Evolutionary conservation across 1,140 invertebrate species (phyloP).

Genomic region (Doryteuthis pealeii): DNA sequence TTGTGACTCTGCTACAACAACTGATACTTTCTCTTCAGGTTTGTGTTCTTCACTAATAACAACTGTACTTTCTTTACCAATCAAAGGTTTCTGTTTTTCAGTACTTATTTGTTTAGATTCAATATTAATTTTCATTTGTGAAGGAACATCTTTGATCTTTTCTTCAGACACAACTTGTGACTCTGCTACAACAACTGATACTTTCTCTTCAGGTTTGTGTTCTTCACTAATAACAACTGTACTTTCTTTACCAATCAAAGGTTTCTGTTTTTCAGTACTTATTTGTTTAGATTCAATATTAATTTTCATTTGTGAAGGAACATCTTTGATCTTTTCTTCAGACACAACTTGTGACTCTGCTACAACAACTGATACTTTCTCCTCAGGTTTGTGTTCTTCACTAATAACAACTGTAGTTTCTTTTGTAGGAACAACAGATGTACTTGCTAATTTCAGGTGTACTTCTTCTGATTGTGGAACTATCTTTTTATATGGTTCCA

Average conservation of each 20-base stretch:
- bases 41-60: not conserved
- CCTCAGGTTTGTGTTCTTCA: too few relatives aligned
- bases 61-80: conserved; percentile 17
- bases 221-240: not conserved
- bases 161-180: too few relatives aligned
- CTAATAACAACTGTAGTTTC: too few relatives aligned
- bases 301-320: conserved; percentile 7
- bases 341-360: conserved; percentile 22
- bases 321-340: not conserved
- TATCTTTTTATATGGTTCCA: too few relatives aligned
- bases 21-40: not conserved
- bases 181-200: not conserved
- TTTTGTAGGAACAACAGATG: too few relatives aligned
- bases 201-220: conserved; percentile 9
- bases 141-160: too few relatives aligned
- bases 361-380: not conserved
- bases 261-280: not conserved
- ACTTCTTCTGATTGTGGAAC: too few relatives aligned
- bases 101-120: conserved; percentile 23
- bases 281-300: not conserved
- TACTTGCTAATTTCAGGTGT: too few relatives aligned
- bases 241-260: not conserved
- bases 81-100: conserved; percentile 14
- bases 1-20: conserved; percentile 17
- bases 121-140: too few relatives aligned